Base-by-base conservation (phyloP, 2,797 vertebrate genomes). In the Megaceryle alcyon region DNA sequence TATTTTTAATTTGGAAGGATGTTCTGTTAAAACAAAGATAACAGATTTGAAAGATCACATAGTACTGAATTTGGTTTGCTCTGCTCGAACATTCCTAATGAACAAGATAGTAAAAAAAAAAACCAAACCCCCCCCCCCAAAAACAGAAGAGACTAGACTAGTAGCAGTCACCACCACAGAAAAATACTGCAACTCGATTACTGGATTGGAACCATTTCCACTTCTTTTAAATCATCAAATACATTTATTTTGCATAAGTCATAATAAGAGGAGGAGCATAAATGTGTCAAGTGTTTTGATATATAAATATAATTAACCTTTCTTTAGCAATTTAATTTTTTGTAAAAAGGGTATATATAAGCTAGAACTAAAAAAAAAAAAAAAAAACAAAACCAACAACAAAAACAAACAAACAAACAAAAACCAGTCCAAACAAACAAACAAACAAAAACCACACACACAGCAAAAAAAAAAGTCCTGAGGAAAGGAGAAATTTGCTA, bases 11-110 rank as follows among this genome's bases (percentile, higher is more conserved):
- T 89, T 68, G 63, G 63, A 91, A 95, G 80, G 83, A 81, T 84
- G 66, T 86, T 86, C 80, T 96, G 73, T 86, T 84, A 94, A 88
- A 96, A 94, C 80, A 90, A 82, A 94, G 66, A 95, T 51, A 95
- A 26, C 7, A 81, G 63, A 71, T 91, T 80, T 44, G 64, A 68
- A 80, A 89, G 53, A 82, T 64, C 60, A 73, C 44, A 8, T 76
- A 33, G 28, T 70, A 82, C 10, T 69, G 39, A 69, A 65, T 79
- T 79, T 90, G 10, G 44, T 92, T 84, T 90, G 29, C 14, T 86
- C 26, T 79, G 37, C 18, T 72, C 56, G 83, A 84, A 76, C 10
- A 21, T 79, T 90, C n/a, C 51, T 86, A 86, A 72, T 82, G 46
- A 94, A 84, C 12, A 88, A 80, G 33, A 70, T 2, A 86, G 15